Evolutionary conservation across 2,113 vertebrate species (phyloP), one percentile per base, ranked within the genome.

Genomic region (Ranitomeya imitator): DNA sequence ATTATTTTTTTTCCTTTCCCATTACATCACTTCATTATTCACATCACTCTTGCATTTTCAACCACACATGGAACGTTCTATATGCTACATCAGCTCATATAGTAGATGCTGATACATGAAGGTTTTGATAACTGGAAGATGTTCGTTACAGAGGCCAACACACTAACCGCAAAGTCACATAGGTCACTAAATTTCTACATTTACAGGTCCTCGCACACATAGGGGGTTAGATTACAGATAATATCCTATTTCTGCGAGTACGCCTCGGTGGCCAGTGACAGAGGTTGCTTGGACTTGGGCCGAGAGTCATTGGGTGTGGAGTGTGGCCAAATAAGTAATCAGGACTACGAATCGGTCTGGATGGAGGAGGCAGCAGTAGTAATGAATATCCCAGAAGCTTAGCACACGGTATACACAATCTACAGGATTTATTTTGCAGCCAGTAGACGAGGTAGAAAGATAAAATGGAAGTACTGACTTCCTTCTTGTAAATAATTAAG

Each of bases 191-290:
- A 55, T n/a, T 3, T 83, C 23, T 63, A 6, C n/a, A 67, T 23
- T 69, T 63, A 69, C 37, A 21, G 61, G 19, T 69, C 63, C 10
- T 55, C 55, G 55, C 60, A 65, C 59, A 69, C 45, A 80, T 26
- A 45, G 52, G 86, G 69, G 60, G 78, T 87, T 71, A 18, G 12
- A 71, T 87, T 87, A 87, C 86, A n/a, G 52, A 77, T 73, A 15
- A 86, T 26, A 77, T 23, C 19, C 79, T 86, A 79, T 86, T 86
- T 83, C 69, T 65, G 86, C 23, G 73, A 59, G 45, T 51, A 78
- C 21, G 4, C 37, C 6, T 63, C 74, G 26, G 37, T 63, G 7
- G 11, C 76, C 74, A 65, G 60, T 59, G 31, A 78, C 15, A 45
- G 67, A 61, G 85, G 59, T 60, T 78, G 37, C 12, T 54, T 65